Evolutionary conservation across 2,888 invertebrate genomes (phyloP), one percentile per base, ranked within the genome.

Genomic region (Petrolisthes cinctipes): DNA sequence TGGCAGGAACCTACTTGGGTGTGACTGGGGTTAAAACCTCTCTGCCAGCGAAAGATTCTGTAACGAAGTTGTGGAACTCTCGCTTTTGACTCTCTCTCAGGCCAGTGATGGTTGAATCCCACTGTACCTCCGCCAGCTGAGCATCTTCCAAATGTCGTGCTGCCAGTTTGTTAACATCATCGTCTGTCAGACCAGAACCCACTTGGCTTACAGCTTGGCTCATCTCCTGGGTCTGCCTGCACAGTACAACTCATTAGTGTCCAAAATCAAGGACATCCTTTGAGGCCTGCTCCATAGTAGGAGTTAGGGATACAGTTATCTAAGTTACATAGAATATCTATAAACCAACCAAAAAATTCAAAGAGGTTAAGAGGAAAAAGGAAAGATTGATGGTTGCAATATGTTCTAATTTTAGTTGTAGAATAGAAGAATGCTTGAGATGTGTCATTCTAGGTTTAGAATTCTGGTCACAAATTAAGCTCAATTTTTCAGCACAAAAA

Each of bases 141-240:
- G 92, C 92, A 83, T 92, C 92, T 92, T 97, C 92, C 91, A 93
- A 97, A 89, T 94, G 93, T 91, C 95, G 94, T 0, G 95, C 95
- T 0, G 97, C 96, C 91, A 98, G 94, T 91, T 95, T 95, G 92
- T 98, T 98, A 84, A 98, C 97, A 92, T 97, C 95, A 88, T 95
- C 95, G 92, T 97, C 97, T 0, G 96, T 97, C 76, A 90, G 71
- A 57, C 86, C 78, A 17, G 73, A 78, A 0, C 89, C 89, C 17
- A 89, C 89, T n/a, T 79, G 83, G 81, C 82, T 85, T 75, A 90
- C 88, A 20, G 86, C 86, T 51, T 84, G 79, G 56, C 83, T 79
- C 86, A 90, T 76, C 82, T 89, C 84, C 57, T 82, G 23, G 11
- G 85, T 85, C 73, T 90, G 90, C 57, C 90, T 90, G 86, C 53